Conservation (phyloP, 2,888 invertebrate genomes). For the Lamellibrachia columna region DNA sequence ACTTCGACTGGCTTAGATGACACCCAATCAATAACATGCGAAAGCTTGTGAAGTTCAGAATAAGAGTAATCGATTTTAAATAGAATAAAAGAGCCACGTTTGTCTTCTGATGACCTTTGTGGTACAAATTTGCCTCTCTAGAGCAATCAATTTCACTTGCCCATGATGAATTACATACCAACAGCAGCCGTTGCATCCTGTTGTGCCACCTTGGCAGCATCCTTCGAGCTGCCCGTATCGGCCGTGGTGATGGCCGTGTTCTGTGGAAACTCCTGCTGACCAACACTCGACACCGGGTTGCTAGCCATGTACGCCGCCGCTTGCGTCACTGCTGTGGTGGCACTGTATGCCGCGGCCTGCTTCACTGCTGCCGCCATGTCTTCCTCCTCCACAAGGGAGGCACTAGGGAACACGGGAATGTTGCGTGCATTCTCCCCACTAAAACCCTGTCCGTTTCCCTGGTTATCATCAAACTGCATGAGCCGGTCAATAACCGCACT, state of each 20-base stretch:
- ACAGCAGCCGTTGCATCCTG: slow-evolving; percentile 6
- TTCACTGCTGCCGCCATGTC: background rate
- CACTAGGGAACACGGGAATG: background rate
- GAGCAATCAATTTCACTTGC: too few relatives aligned
- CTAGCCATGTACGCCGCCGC: background rate
- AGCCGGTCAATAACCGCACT: background rate
- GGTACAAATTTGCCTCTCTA: too few relatives aligned
- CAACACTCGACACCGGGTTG: background rate
- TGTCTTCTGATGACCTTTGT: too few relatives aligned
- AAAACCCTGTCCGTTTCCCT: background rate
- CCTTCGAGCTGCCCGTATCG: background rate
- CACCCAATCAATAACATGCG: too few relatives aligned
- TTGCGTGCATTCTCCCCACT: background rate
- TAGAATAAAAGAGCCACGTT: too few relatives aligned
- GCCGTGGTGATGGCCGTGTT: background rate
- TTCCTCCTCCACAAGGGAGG: background rate
- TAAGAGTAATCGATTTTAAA: too few relatives aligned
- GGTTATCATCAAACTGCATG: background rate
- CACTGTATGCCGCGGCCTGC: background rate
- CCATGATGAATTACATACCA: background rate
- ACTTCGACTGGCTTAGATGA: too few relatives aligned
- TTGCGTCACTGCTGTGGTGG: background rate
- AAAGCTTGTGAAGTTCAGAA: too few relatives aligned
- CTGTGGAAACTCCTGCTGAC: background rate
- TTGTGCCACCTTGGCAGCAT: background rate